Evolutionary conservation across 1,140 invertebrate genomes (phyloP).

Genomic region (Aethina tumida): DNA sequence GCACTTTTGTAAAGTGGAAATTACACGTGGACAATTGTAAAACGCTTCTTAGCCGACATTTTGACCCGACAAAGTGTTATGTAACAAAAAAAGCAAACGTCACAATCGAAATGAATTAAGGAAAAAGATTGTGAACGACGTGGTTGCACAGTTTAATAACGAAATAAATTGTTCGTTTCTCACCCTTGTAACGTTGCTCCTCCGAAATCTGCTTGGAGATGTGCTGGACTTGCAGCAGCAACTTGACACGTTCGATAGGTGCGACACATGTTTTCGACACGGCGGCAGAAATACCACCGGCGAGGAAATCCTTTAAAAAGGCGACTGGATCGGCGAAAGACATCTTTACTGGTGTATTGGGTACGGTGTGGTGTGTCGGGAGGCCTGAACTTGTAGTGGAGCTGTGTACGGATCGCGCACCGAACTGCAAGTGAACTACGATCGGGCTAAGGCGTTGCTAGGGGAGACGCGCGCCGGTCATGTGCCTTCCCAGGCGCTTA

Average conservation of each 20-base stretch:
- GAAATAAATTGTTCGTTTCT: slow-evolving; percentile 24
- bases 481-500: slow-evolving; percentile 14
- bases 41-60: too few species aligned
- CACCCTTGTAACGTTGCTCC: slow-evolving; percentile 75
- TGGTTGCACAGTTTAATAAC: too few species aligned
- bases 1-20: too few species aligned
- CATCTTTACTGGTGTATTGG: too few species aligned
- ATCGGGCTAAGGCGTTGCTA: slow-evolving; percentile 5
- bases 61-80: not conserved
- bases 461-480: slow-evolving; percentile 4
- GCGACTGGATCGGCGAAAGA: slow-evolving; percentile 52
- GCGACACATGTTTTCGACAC: slow-evolving; percentile 79
- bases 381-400: too few species aligned
- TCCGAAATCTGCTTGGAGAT: slow-evolving; percentile 73
- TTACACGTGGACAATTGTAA: too few species aligned
- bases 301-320: slow-evolving; percentile 75
- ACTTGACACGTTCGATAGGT: slow-evolving; percentile 84
- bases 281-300: slow-evolving; percentile 77
- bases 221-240: slow-evolving; percentile 81
- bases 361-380: too few species aligned
- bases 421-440: slow-evolving; percentile 31
- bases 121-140: too few species aligned
- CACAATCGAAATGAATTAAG: too few species aligned
- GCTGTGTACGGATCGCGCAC: slow-evolving; percentile 29
- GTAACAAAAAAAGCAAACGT: not conserved